Percentiles rank a stretch among this genome's conserved stretches.
Conservation (phyloP, 2,888 invertebrate species). For the Stegophylla sp. region DNA sequence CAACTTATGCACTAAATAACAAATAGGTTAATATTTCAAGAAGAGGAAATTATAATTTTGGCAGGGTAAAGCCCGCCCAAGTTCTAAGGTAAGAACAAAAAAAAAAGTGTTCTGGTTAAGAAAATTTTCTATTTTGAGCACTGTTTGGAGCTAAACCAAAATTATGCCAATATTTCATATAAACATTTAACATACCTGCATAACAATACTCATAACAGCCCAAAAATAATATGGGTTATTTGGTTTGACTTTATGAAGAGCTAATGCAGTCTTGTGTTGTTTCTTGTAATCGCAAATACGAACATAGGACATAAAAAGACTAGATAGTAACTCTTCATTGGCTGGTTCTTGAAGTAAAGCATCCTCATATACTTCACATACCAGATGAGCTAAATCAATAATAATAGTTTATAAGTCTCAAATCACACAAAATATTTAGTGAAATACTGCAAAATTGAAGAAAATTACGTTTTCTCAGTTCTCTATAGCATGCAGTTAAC, state of each 20-base stretch:
- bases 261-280: conserved; percentile 88
- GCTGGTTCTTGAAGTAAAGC: conserved; percentile 84
- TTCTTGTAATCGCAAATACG: conserved; percentile 86
- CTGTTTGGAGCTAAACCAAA: too few species aligned
- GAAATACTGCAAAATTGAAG: not conserved
- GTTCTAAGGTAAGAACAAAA: too few species aligned
- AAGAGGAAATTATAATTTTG: too few species aligned
- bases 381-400: conserved; percentile 78
- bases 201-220: conserved; percentile 95
- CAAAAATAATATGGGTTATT: conserved; percentile 98
- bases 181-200: conserved; percentile 75
- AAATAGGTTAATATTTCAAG: too few species aligned
- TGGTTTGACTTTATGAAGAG: conserved; percentile 86
- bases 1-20: too few species aligned
- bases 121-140: too few species aligned
- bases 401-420: not conserved
- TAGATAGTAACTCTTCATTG: conserved; percentile 90
- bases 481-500: conserved; percentile 92
- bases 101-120: too few species aligned
- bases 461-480: conserved; percentile 85
- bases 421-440: too few species aligned
- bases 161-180: too few species aligned
- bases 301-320: conserved; percentile 95
- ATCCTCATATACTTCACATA: conserved; percentile 87
- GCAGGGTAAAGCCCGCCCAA: too few species aligned